A percentile compares a stretch with the other conserved stretches of the same genome.
phyloP scores from a whole-genome alignment of 2,888 invertebrate species.

The Hyposoter dolosus region DNA sequence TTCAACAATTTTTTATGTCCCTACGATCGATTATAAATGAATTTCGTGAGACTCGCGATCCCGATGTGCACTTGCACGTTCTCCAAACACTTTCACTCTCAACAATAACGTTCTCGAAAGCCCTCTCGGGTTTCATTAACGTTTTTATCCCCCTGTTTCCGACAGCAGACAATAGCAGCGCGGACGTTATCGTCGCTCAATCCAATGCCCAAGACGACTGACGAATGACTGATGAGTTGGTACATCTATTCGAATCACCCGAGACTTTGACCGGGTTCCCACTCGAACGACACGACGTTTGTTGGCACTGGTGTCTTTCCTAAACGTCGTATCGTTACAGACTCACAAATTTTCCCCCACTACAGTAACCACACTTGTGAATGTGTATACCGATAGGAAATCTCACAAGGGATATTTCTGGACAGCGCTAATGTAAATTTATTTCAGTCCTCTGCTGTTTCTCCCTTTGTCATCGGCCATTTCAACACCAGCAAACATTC shows the following conservation, averaged over 20 bases:
- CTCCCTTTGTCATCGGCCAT: not conserved
- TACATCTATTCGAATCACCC: not conserved
- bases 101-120: conserved; percentile 6
- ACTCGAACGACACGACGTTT: not conserved
- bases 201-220: conserved; percentile 51
- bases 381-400: not conserved
- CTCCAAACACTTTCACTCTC: conserved; percentile 53
- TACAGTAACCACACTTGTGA: not conserved
- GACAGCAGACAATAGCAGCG: not conserved
- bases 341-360: conserved; percentile 18
- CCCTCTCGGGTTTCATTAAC: conserved; percentile 21
- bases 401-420: conserved; percentile 43
- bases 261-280: conserved; percentile 2
- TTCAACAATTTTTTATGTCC: not conserved
- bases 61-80: not conserved
- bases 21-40: not conserved
- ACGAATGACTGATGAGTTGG: conserved; percentile 55
- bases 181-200: conserved; percentile 10
- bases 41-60: not conserved
- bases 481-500: not conserved
- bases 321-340: conserved; percentile 31
- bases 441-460: not conserved
- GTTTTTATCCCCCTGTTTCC: not conserved
- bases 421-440: not conserved
- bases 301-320: not conserved